Base-by-base conservation (phyloP, 2,888 invertebrate genomes). In the Cetonia aurata region DNA sequence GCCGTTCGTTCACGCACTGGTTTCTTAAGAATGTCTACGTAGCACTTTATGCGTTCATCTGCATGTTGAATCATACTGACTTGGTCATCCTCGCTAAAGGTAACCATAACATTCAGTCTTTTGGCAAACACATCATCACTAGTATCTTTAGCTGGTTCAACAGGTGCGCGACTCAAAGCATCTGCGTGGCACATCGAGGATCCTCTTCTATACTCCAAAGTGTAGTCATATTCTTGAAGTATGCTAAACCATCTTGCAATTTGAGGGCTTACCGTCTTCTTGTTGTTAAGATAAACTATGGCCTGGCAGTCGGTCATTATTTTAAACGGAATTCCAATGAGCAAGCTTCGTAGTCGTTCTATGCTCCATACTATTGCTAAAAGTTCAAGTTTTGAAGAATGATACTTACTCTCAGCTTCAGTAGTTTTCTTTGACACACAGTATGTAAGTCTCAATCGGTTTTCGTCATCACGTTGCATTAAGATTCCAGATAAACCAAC, bases 351-450 rank as follows among this genome's bases (percentile, higher is more conserved):
- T 42, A 79, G 74, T 41, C 77, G 73, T 13, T 78, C 72, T 0
- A 78, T 19, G 0, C 74, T 67, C 59, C 73, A 75, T 17, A 78
- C 73, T 3, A 80, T 70, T 0, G 80, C 79, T 25, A 81, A 48
- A 4, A 75, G 53, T 65, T 82, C 81, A 4, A 77, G 44, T 13
- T 81, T 79, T 13, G 71, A 75, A 0, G 76, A 76, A 57, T 77
- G 75, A 53, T 79, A 78, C 0, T 37, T 50, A 10, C 41, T 9
- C 37, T 78, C 76, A 31, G 52, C 37, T 3, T 37, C 37, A 37
- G 4, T 37, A 8, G 37, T 37, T 37, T 37, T 37, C 10, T 8
- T 37, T 1, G 37, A 37, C 6, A 37, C 37, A 37, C 6, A 37
- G 6, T 8, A 37, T 37, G 6, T 8, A 3, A 37, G 4, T 4